Base-by-base conservation (phyloP, 2,113 vertebrate species). In the Shinisaurus crocodilurus region DNA sequence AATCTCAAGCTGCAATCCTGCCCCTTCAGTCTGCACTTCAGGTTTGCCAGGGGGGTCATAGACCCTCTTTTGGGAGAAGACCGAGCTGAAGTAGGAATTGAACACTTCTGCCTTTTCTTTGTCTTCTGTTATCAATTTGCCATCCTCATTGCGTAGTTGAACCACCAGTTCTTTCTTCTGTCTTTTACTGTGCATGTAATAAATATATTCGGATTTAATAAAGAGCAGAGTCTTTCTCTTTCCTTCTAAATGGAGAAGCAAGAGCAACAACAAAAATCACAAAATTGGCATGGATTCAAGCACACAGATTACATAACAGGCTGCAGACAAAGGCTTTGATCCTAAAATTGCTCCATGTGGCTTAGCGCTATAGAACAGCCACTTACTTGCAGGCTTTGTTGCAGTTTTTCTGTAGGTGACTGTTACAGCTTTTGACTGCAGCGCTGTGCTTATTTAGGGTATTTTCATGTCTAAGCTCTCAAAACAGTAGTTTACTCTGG, bases 241-340 rank as follows among this genome's bases (percentile, higher is more conserved):
- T 67, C 43, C 37, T 67, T 80, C 13, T 16, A 65, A 79, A 23
- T 48, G 6, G 43, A 69, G 32, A 1, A 69, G 40, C 13, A 10
- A 40, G 15, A 67, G 72, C 72, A 82, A 18, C 25, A 15, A 69
- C 3, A 34, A 27, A 34, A 57, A 54, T n/a, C 74, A 63, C 45
- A 40, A n/a, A 90, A 82, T 1, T 86, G 80, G 25, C 34, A 79
- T 43, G 32, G 67, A 88, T 82, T 18, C 88, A 57, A 92, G 83
- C 50, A 48, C 3, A 40, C n/a, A 81, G 93, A 88, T 88, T 54
- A 93, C 85, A 86, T 91, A 91, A 67, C 57, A 87, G 77, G 1
- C 63, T 37, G 82, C 23, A 60, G 94, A 80, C 8, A 81, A 90
- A 86, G 50, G 92, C 69, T 79, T 63, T 87, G 37, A 77, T 45